These are phyloP conservation scores for Colius striatus DNA, from an alignment of 2,113 vertebrate species.

Conservation along the genomic window DNA sequence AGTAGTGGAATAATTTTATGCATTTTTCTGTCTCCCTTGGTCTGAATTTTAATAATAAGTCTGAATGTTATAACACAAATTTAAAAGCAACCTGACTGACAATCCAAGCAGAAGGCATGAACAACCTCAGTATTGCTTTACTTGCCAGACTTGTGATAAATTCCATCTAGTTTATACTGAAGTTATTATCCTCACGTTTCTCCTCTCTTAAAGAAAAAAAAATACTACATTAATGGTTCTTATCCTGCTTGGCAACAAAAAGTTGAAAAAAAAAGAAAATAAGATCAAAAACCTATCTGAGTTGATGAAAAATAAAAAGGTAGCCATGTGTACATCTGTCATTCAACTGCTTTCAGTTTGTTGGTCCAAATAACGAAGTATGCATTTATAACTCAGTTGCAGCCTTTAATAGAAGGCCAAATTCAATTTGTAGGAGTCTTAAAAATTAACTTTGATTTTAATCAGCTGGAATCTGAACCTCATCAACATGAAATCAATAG, in stretches of 20 bases:
- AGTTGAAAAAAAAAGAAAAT: background rate
- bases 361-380: background rate
- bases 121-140: background rate
- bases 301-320: background rate
- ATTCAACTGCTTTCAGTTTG: background rate
- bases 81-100: background rate
- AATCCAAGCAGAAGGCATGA: background rate
- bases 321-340: background rate
- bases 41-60: constrained; percentile 12
- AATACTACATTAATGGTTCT: background rate
- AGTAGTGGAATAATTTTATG: background rate
- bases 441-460: constrained; percentile 20
- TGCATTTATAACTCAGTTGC: background rate
- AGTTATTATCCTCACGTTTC: background rate
- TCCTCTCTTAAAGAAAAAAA: background rate
- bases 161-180: background rate
- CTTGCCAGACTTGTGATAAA: background rate
- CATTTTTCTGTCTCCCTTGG: background rate
- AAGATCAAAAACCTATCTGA: background rate
- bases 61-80: background rate
- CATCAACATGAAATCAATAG: background rate
- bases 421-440: background rate
- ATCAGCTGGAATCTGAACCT: background rate
- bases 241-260: background rate
- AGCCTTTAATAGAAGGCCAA: background rate